Percentiles rank a stretch among this genome's conserved stretches.
phyloP scores from a whole-genome alignment of 2,888 invertebrate genomes.

The Priocnemis perturbator region DNA sequence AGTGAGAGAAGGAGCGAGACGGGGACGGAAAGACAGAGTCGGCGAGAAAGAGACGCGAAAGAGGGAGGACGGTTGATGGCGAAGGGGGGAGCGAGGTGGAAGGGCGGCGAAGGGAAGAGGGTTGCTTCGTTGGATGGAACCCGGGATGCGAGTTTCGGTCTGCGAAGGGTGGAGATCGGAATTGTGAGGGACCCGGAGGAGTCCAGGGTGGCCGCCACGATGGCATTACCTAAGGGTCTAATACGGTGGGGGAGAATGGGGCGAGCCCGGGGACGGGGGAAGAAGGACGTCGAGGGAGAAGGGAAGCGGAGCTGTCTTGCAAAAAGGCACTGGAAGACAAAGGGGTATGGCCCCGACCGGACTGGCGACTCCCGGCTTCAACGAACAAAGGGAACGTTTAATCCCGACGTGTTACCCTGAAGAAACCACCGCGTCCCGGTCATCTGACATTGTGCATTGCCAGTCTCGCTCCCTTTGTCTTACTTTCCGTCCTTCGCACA shows the following conservation, averaged over 20 bases:
- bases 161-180: conserved; percentile 57
- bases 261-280: conserved; percentile 14
- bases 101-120: conserved; percentile 5
- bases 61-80: neutral
- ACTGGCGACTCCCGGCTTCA: conserved; percentile 51
- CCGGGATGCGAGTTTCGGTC: conserved; percentile 33
- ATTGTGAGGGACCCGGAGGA: conserved; percentile 48
- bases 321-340: conserved; percentile 59
- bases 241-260: conserved; percentile 40
- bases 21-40: conserved; percentile 21
- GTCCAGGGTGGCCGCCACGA: conserved; percentile 55
- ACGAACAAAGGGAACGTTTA: conserved; percentile 61
- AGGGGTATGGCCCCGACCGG: conserved; percentile 54
- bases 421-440: conserved; percentile 53
- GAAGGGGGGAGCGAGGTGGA: neutral
- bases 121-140: conserved; percentile 11
- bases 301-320: conserved; percentile 41
- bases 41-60: conserved; percentile 22
- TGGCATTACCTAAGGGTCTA: conserved; percentile 64
- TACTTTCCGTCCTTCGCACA: conserved; percentile 35
- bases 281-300: neutral
- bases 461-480: conserved; percentile 45
- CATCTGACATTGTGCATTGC: conserved; percentile 52
- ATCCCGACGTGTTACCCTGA: conserved; percentile 58
- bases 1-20: conserved; percentile 33